Evolutionary conservation across 1,140 invertebrate species (phyloP).

Genomic region (Drosophila auraria): DNA sequence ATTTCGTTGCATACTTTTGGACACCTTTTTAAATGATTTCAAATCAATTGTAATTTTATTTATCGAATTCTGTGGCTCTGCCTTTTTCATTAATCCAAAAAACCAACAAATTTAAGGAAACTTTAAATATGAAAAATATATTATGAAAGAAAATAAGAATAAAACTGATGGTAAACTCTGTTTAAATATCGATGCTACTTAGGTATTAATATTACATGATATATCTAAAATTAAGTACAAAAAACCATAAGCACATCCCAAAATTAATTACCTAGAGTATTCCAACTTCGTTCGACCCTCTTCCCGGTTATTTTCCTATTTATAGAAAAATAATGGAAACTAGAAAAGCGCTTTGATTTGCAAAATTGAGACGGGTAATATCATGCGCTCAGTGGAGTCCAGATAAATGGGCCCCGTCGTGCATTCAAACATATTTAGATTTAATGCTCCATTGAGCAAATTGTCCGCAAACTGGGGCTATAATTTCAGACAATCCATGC

Average conservation of each 20-base stretch:
- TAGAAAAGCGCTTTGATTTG: conserved; percentile 51
- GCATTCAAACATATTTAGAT: conserved; percentile 34
- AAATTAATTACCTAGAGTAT: conserved; percentile 1
- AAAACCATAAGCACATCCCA: neutral
- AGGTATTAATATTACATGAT: too few relatives aligned
- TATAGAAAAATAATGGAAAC: conserved; percentile 50
- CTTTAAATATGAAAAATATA: neutral
- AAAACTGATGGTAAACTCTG: neutral
- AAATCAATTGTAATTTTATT: too few relatives aligned
- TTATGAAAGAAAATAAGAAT: neutral
- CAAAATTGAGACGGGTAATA: conserved; percentile 40
- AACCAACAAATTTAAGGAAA: neutral
- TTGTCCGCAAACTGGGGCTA: conserved; percentile 29
- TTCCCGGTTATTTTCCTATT: neutral
- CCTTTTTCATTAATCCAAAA: too few relatives aligned
- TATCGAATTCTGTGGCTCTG: too few relatives aligned
- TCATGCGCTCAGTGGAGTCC: conserved; percentile 40
- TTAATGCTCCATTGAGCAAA: conserved; percentile 46
- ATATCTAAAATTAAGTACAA: neutral
- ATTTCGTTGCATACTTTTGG: too few relatives aligned
- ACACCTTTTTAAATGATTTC: too few relatives aligned
- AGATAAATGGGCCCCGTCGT: conserved; percentile 26
- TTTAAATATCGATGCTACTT: too few relatives aligned
- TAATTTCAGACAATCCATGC: conserved; percentile 30
- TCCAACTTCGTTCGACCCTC: neutral